Base-by-base conservation (phyloP, 2,888 invertebrate species). In the Linyphia triangularis region DNA sequence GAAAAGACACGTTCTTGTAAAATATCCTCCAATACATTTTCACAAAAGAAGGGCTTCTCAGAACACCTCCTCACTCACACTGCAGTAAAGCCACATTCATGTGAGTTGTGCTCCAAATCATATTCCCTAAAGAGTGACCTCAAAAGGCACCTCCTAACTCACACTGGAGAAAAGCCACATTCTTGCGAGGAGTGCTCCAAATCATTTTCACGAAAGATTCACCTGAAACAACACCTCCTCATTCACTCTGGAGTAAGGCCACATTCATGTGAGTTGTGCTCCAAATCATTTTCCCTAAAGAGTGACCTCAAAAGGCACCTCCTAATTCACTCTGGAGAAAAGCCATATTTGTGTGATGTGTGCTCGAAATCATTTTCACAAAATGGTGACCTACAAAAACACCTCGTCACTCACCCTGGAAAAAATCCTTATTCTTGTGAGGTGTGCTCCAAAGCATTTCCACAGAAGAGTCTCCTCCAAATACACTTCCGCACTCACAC, bases 191-290 rank as follows among this genome's bases (percentile, higher is more conserved):
- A 13, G 16, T 72, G 72, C 33, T 24, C n/a, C 9, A 72, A 72
- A n/a, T 5, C 9, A 24, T 72, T 72, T 43, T 10, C 43, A 5
- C 7, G 22, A 16, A 16, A 40, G 7, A 16, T 10, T 0, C 19
- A 24, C 40, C 22, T 72, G 9, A 72, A 43, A 40, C 22, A 9
- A 2, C 72, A 72, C 22, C 5, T n/a, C 19, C 43, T 22, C 13
- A 72, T 43, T n/a, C 72, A 72, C n/a, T 22, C 43, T n/a, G 72
- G 24, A 7, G 72, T 24, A 16, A 72, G 43, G 26, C 43, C 72
- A 22, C 28, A 43, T 22, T 10, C 24, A 1, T 72, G 72, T 37
- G n/a, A 24, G 24, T 22, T 72, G 10, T 72, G 72, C 22, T 22
- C 40, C 10, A 43, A 40, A 72, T 19, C 22, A 3, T 72, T 72